Evolutionary conservation across 2,797 vertebrate species (phyloP).

Genomic region (Halcyon chelicuti): DNA sequence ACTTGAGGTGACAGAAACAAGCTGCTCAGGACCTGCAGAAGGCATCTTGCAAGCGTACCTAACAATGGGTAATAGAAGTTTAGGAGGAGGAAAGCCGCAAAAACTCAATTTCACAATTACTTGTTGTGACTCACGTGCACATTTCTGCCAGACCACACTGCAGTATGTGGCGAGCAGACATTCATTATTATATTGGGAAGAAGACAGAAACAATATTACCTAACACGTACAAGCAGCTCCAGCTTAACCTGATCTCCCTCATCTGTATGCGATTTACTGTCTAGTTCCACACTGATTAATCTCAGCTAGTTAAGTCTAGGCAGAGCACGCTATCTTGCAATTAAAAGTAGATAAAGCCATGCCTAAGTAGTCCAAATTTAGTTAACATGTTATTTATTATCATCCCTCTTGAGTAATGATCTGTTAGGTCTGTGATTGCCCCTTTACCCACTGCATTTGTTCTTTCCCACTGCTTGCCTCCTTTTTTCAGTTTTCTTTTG

Average conservation of each 20-base stretch:
- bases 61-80: not conserved
- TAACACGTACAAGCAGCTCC: not conserved
- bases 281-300: not conserved
- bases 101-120: not conserved
- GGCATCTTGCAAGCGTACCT: not conserved
- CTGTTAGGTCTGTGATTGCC: not conserved
- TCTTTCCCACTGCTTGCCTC: not conserved
- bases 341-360: conserved; percentile 7
- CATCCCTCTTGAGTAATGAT: not conserved
- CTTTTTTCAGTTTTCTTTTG: not conserved
- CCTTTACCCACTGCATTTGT: not conserved
- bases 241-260: not conserved
- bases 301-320: not conserved
- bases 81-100: not conserved
- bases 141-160: not conserved
- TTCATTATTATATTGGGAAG: not conserved
- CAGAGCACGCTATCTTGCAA: conserved; percentile 17
- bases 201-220: not conserved
- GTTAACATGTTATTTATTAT: conserved; percentile 2
- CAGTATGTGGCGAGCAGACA: not conserved
- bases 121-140: not conserved
- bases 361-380: not conserved
- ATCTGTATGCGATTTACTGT: not conserved
- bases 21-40: not conserved
- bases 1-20: not conserved